Conservation (phyloP, 92 coral and sea anemone genomes). For the Pocillopora meandrina region DNA sequence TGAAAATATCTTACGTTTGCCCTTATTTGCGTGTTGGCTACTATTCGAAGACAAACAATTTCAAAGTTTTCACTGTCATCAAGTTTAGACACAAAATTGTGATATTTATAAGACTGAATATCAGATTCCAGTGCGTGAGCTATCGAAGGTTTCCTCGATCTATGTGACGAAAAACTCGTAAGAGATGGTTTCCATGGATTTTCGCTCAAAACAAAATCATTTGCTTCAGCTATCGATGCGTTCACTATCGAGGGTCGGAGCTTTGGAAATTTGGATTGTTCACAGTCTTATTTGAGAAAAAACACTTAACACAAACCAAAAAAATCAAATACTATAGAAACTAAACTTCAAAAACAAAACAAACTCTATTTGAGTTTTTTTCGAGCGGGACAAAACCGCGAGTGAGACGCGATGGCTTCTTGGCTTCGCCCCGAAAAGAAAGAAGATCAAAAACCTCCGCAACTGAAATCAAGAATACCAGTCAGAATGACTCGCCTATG, state of each 20-base stretch:
- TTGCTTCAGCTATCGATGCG: constrained; percentile 36
- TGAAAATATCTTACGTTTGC: too few relatives aligned
- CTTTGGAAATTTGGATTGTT: not conserved
- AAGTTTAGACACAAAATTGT: too few relatives aligned
- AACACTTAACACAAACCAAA: not conserved
- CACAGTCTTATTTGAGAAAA: not conserved
- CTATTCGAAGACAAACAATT: too few relatives aligned
- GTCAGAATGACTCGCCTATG: constrained; percentile 15
- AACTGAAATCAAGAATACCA: constrained; percentile 23
- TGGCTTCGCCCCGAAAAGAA: not conserved
- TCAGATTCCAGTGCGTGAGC: constrained; percentile 9
- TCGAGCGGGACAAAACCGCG: not conserved
- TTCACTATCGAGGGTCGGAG: not conserved
- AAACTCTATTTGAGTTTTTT: not conserved
- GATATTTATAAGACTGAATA: too few relatives aligned
- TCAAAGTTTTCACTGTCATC: too few relatives aligned
- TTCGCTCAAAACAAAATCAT: constrained; percentile 1
- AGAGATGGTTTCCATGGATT: constrained; percentile 22
- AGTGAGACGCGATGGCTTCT: not conserved
- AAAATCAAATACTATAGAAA: not conserved
- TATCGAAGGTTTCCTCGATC: not conserved
- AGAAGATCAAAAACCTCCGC: not conserved
- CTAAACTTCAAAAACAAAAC: not conserved
- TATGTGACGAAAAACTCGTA: constrained; percentile 25
- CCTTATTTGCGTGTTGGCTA: too few relatives aligned